Evolutionary conservation across 2,113 vertebrate genomes (phyloP).

Genomic region (Eclectus roratus): DNA sequence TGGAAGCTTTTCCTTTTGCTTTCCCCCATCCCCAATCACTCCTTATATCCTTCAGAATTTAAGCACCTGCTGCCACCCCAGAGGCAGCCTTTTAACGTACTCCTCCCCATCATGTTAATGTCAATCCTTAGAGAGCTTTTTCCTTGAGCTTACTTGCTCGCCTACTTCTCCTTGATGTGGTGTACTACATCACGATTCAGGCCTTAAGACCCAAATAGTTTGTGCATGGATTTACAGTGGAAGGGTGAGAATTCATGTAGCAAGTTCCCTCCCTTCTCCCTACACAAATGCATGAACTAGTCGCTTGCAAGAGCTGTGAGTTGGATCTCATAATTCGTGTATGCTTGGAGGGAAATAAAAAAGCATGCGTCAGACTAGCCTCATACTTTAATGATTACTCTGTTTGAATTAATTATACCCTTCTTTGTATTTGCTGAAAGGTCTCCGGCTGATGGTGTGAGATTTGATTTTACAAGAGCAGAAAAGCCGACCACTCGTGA

Average conservation of each 20-base stretch:
- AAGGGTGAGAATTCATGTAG: not conserved
- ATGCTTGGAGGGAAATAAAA: not conserved
- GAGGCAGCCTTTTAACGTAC: not conserved
- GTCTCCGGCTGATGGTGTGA: not conserved
- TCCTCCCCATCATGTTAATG: not conserved
- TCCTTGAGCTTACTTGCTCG: not conserved
- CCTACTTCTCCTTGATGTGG: not conserved
- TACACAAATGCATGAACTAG: not conserved
- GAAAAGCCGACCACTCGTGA: not conserved
- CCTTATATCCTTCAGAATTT: not conserved
- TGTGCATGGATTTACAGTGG: not conserved
- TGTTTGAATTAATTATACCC: slow-evolving; percentile 44
- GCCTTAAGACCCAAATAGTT: not conserved
- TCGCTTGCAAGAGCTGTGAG: not conserved
- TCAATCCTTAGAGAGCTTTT: not conserved
- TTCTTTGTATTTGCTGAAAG: not conserved
- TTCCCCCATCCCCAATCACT: not conserved
- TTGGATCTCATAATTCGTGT: slow-evolving; percentile 1
- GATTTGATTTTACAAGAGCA: slow-evolving; percentile 30
- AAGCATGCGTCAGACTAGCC: not conserved
- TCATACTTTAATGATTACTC: slow-evolving; percentile 23
- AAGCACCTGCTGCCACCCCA: not conserved
- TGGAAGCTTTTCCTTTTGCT: not conserved
- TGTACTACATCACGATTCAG: not conserved
- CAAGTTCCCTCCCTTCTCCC: not conserved